phyloP scores from a whole-genome alignment of 2,888 invertebrate genomes.

The Tyria jacobaeae region DNA sequence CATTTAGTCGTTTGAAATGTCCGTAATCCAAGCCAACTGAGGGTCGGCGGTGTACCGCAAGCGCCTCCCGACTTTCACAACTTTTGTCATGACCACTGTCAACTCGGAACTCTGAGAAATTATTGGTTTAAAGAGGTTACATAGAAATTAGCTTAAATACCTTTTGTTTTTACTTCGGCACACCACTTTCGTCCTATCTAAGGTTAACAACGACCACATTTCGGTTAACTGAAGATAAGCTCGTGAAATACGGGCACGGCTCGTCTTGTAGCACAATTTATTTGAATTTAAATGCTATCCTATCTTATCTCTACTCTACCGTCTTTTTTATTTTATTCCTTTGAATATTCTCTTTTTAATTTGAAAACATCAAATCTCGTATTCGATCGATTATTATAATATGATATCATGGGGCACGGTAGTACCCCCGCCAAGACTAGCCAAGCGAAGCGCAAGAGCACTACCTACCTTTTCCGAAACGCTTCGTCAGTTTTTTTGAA shows the following conservation, averaged over 20 bases:
- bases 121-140: conserved; percentile 51
- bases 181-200: conserved; percentile 39
- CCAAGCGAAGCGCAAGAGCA: too few relatives aligned
- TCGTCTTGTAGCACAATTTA: conserved; percentile 43
- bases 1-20: conserved; percentile 50
- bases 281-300: conserved; percentile 45
- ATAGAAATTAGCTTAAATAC: conserved; percentile 51
- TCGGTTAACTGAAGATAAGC: conserved; percentile 49
- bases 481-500: too few relatives aligned
- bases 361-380: too few relatives aligned
- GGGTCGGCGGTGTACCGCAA: conserved; percentile 65
- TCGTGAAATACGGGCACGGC: conserved; percentile 41
- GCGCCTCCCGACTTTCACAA: conserved; percentile 60
- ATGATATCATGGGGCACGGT: too few relatives aligned
- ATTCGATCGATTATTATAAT: too few relatives aligned
- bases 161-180: conserved; percentile 42
- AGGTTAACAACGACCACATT: conserved; percentile 46
- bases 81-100: conserved; percentile 62
- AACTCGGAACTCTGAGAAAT: conserved; percentile 56
- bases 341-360: not conserved
- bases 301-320: conserved; percentile 26
- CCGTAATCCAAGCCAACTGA: conserved; percentile 62
- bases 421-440: too few relatives aligned
- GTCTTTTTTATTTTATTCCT: conserved; percentile 18
- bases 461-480: too few relatives aligned